Percentiles rank a stretch among this genome's conserved stretches.
phyloP scores from a whole-genome alignment of 2,888 invertebrate species.

The Fragum sueziense region DNA sequence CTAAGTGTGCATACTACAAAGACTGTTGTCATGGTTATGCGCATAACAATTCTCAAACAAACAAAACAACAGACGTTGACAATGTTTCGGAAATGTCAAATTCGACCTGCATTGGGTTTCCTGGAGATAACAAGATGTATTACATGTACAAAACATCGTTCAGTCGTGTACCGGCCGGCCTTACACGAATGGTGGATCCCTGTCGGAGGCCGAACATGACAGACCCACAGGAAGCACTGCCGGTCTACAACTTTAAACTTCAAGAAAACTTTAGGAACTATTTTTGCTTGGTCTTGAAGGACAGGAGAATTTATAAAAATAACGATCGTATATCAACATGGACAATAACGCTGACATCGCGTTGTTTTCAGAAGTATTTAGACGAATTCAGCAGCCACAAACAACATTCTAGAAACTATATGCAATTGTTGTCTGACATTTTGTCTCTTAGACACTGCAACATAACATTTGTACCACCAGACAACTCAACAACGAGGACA shows the following conservation, averaged over 20 bases:
- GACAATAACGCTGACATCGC: background rate
- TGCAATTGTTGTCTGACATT: background rate
- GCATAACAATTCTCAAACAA: no score
- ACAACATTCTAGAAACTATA: background rate
- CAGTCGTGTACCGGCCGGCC: no score
- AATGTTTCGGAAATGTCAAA: background rate
- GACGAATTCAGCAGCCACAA: background rate
- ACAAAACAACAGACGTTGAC: background rate
- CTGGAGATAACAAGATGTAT: no score
- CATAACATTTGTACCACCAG: background rate
- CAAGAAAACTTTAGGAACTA: no score
- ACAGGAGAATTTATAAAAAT: background rate
- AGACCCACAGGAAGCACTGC: no score
- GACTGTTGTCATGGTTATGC: conserved; percentile 1
- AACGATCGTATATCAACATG: background rate
- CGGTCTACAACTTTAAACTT: no score
- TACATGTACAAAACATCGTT: no score
- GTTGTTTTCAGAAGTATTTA: background rate
- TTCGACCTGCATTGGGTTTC: background rate
- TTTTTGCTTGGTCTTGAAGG: background rate
- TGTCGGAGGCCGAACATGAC: no score
- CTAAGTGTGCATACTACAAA: background rate
- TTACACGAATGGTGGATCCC: background rate
- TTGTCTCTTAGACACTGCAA: background rate
- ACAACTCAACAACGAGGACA: background rate